Conservation (phyloP, 2,888 invertebrate species). For the Helicoverpa assulta region DNA sequence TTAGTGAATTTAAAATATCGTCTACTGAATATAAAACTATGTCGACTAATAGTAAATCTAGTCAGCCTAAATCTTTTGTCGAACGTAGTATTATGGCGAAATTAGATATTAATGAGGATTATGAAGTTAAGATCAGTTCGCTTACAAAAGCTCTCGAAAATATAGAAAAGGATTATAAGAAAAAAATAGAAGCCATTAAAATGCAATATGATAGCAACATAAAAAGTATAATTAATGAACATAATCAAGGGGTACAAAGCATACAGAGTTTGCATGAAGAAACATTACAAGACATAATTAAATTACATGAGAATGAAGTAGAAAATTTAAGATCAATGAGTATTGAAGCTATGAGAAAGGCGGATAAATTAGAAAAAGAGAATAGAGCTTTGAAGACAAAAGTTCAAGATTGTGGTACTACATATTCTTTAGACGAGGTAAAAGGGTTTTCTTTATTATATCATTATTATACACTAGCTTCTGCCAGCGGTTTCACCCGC, state of each 20-base stretch:
- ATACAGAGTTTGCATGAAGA: conserved; percentile 90
- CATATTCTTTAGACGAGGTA: conserved; percentile 72
- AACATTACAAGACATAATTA: conserved; percentile 83
- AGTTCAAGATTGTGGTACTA: conserved; percentile 59
- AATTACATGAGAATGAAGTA: conserved; percentile 88
- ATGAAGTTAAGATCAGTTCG: conserved; percentile 75
- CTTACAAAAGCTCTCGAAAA: conserved; percentile 77
- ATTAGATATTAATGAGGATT: conserved; percentile 71
- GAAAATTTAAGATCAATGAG: conserved; percentile 86
- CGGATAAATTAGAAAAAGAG: conserved; percentile 83
- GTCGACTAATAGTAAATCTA: conserved; percentile 60
- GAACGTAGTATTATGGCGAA: conserved; percentile 73
- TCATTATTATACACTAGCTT: no score
- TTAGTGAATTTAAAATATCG: conserved; percentile 55
- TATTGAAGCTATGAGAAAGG: conserved; percentile 84
- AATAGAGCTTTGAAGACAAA: conserved; percentile 75
- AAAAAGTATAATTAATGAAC: conserved; percentile 87
- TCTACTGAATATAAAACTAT: conserved; percentile 60
- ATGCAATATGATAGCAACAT: conserved; percentile 89
- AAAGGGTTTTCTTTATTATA: not conserved
- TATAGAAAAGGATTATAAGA: conserved; percentile 80
- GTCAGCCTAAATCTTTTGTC: conserved; percentile 52
- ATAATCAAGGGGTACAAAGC: conserved; percentile 88
- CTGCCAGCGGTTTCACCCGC: no score
- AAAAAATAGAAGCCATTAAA: conserved; percentile 85